Evolutionary conservation across 2,797 vertebrate genomes (phyloP), one percentile per base, ranked within the genome.

Genomic region (Acipenser oxyrinchus): DNA sequence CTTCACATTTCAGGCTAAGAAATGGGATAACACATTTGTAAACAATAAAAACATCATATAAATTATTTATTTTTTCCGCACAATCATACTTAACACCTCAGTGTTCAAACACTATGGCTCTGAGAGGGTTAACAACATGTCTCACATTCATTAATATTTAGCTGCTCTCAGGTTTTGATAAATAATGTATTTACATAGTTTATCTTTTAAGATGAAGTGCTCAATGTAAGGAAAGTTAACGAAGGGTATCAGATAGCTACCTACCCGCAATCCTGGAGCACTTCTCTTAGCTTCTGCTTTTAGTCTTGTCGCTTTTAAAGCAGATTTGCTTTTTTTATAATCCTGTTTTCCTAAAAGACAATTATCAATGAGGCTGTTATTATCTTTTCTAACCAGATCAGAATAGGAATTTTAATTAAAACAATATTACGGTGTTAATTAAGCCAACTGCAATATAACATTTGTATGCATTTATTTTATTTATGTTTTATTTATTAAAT

Each of bases 231-330:
- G 68, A 76, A 81, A 79, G 71, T 70, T 78, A 71, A 68, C 74
- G 76, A 72, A 77, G 78, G 65, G 76, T 78, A 77, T 79, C 75
- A 79, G 77, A 84, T 10, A 74, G 57, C 70, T 73, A 76, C 84
- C 72, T 88, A 99, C 96, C 94, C 87, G 95, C 76, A 98, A 83
- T 75, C 92, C 94, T 73, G 93, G 82, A 68, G 90, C 91, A 78
- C 79, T 91, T 89, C 90, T 96, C 88, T 94, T 98, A 67, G 94
- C 95, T 79, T 98, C 96, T 74, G 96, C 96, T 89, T 92, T 96
- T 86, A 96, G 90, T 70, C 88, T 92, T 6, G 93, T 92, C 75
- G 92, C 92, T 88, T 92, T 94, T 81, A 99, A 88, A 79, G 84
- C 89, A 0, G 91, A 87, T 80, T 93, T 97, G 70, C 89, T 93